A percentile compares a stretch with the other conserved stretches of the same genome.
phyloP scores from a whole-genome alignment of 2,113 vertebrate genomes.

The Promerops cafer region DNA sequence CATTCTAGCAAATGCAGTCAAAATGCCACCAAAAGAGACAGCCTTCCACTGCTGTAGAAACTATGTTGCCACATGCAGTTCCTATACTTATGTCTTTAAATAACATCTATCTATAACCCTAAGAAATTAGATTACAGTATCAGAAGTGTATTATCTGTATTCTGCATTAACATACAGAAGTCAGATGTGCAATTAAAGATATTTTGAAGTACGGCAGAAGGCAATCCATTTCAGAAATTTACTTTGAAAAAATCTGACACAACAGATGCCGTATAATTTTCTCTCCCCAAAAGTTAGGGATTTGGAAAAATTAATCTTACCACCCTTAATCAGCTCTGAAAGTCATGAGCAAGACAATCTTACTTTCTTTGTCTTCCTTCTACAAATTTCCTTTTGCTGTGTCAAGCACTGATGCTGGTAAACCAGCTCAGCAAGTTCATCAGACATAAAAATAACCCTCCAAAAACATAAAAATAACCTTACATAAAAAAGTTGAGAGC shows the following conservation, averaged over 20 bases:
- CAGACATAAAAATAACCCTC: background rate
- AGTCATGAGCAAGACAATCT: background rate
- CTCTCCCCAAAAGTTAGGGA: background rate
- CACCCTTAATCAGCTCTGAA: background rate
- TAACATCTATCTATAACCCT: background rate
- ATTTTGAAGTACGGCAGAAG: background rate
- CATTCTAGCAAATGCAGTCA: background rate
- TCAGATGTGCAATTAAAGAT: background rate
- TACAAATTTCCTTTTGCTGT: background rate
- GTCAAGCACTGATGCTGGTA: background rate
- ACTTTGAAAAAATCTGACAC: background rate
- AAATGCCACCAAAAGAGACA: background rate
- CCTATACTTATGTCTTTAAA: background rate
- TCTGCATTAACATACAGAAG: background rate
- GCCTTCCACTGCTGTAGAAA: background rate
- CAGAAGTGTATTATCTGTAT: background rate
- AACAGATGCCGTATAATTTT: background rate
- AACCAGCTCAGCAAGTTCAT: background rate
- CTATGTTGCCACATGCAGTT: background rate
- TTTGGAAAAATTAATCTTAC: background rate
- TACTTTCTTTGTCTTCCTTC: background rate
- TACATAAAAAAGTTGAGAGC: background rate
- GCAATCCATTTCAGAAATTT: background rate
- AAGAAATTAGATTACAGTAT: background rate
- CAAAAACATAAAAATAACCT: background rate